A percentile compares a stretch with the other conserved stretches of the same genome.
Conservation (phyloP, 2,797 vertebrate species). For the Pempheris klunzingeri region DNA sequence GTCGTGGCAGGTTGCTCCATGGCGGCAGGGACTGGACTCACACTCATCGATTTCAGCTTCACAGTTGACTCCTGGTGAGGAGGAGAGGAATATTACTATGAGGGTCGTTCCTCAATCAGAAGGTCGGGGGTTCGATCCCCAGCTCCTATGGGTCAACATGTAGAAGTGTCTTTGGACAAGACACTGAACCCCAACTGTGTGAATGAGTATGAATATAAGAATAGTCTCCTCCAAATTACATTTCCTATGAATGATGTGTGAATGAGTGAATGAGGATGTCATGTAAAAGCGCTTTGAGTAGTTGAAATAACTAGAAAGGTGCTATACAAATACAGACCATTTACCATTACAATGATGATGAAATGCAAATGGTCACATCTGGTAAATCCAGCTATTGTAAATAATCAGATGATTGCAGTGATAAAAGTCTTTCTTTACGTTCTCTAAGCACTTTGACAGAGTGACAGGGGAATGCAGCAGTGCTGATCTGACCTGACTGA, state of each 20-base stretch:
- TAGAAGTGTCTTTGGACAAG: too few relatives aligned
- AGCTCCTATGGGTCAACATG: too few relatives aligned
- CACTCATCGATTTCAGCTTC: conserved; percentile 93
- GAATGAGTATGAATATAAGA: too few relatives aligned
- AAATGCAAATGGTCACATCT: background rate
- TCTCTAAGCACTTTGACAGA: conserved; percentile 12
- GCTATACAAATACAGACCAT: too few relatives aligned
- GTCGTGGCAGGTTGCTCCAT: conserved; percentile 88
- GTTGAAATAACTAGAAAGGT: too few relatives aligned
- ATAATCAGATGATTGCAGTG: background rate
- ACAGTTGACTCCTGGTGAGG: conserved; percentile 85
- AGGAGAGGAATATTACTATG: background rate
- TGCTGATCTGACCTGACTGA: conserved; percentile 24
- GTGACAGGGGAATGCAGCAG: conserved; percentile 31
- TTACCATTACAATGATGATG: background rate
- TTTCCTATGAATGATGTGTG: too few relatives aligned
- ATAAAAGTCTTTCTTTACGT: conserved; percentile 20
- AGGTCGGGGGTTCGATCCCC: too few relatives aligned
- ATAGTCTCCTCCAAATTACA: too few relatives aligned
- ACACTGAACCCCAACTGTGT: too few relatives aligned
- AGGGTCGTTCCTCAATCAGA: too few relatives aligned
- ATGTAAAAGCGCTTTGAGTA: too few relatives aligned
- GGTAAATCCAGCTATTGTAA: background rate
- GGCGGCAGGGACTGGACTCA: conserved; percentile 88
- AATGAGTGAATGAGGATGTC: too few relatives aligned